These are phyloP conservation scores for Tanypteryx hageni DNA, from an alignment of 2,888 invertebrate genomes.

Conservation along the genomic window DNA sequence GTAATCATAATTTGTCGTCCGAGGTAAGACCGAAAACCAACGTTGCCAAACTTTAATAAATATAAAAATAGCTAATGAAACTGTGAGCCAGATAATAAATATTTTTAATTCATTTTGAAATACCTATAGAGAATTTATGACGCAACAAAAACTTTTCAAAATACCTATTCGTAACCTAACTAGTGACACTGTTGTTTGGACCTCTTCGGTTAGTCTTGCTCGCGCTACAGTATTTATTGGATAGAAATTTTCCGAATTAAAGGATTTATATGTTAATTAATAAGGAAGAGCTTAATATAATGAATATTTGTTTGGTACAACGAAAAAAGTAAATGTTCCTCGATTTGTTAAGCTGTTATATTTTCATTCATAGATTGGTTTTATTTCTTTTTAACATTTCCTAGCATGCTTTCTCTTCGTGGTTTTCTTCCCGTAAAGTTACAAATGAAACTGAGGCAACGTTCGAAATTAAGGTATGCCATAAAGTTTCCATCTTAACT, in stretches of 20 bases:
- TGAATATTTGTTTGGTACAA: background rate
- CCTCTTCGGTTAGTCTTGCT: too few species aligned
- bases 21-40: too few species aligned
- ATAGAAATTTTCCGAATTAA: slow-evolving; percentile 69
- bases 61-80: too few species aligned
- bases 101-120: too few species aligned
- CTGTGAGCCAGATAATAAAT: too few species aligned
- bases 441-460: slow-evolving; percentile 73
- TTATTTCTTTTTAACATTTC: slow-evolving; percentile 47
- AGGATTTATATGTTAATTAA: slow-evolving; percentile 69
- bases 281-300: background rate
- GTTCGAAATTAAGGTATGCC: slow-evolving; percentile 73
- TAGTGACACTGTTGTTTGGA: too few species aligned
- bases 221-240: slow-evolving; percentile 66
- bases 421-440: slow-evolving; percentile 69
- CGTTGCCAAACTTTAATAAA: too few species aligned
- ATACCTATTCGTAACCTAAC: too few species aligned
- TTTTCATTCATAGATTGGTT: background rate
- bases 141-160: too few species aligned
- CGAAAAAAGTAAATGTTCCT: background rate
- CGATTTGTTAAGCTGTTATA: background rate
- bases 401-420: slow-evolving; percentile 69
- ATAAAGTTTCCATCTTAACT: background rate
- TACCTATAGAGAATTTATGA: too few species aligned
- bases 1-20: too few species aligned